Evolutionary conservation across 2,113 vertebrate species (phyloP), one percentile per base, ranked within the genome.

Genomic region (Oryzias celebensis): DNA sequence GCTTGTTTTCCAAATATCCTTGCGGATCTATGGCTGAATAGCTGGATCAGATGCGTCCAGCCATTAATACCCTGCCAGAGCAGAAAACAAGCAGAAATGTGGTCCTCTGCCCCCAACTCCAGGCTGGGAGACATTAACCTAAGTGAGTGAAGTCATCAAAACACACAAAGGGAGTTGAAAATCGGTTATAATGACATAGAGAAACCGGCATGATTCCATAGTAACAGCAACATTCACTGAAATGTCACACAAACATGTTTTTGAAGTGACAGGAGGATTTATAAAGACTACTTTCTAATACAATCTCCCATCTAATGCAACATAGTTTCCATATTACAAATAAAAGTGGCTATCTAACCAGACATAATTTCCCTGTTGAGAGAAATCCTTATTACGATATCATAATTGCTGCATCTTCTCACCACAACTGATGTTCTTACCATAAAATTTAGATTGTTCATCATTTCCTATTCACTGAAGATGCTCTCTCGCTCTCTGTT

Each of bases 381-480:
- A 60, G 66, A 75, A 72, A 78, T 68, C 41, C n/a, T 81, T 58
- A 73, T 81, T 50, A 82, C 49, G 65, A 41, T 22, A 18, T 68
- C 44, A 62, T 42, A 56, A 46, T 18, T 36, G 62, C 56, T 63
- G 59, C 52, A 61, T 74, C 57, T 67, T 23, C 48, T 47, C 59
- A 55, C 56, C 68, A 31, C 31, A 2, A 14, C 50, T 42, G 52
- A 62, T 69, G 47, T 54, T 65, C 62, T 54, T 23, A 54, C 52
- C 52, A 58, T 56, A 44, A 62, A 70, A 64, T 72, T 80, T 71
- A 68, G 65, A 68, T 68, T 23, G 65, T 67, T 36, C 52, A 58
- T 67, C 28, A 77, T 78, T 85, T 74, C 57, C 73, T 62, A 58
- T 81, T 82, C 78, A 65, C 44, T 0, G 3, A 68, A 75, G 57